These are phyloP conservation scores for Nasonovia ribisnigri DNA, from an alignment of 2,888 invertebrate genomes.

Conservation along the genomic window DNA sequence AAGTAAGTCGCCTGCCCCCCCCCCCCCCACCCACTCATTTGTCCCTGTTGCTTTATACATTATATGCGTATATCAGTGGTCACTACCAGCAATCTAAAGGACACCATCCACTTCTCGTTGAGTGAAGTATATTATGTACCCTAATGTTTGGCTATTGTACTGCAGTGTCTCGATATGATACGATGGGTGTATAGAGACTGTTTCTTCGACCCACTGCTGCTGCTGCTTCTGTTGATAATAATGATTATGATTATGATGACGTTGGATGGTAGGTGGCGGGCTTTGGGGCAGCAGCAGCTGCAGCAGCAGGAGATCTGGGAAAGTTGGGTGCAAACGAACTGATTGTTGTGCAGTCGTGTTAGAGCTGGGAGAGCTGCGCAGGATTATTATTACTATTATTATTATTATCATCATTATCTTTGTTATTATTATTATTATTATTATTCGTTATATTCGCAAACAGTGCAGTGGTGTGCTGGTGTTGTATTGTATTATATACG, in stretches of 20 bases:
- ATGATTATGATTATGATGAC: background rate
- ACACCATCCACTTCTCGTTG: background rate
- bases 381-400: background rate
- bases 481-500: background rate
- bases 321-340: background rate
- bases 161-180: background rate
- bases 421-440: conserved; percentile 1
- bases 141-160: background rate
- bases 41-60: background rate
- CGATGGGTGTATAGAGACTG: background rate
- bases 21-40: background rate
- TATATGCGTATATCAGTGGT: background rate
- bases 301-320: background rate
- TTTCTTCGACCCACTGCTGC: background rate
- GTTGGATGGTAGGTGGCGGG: background rate
- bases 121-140: background rate
- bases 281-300: background rate
- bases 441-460: background rate
- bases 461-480: background rate
- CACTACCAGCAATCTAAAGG: background rate
- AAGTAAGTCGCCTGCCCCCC: background rate
- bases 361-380: background rate
- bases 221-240: background rate
- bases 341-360: background rate
- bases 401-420: background rate